phyloP scores from a whole-genome alignment of 2,888 invertebrate genomes.

The Ormia ochracea region DNA sequence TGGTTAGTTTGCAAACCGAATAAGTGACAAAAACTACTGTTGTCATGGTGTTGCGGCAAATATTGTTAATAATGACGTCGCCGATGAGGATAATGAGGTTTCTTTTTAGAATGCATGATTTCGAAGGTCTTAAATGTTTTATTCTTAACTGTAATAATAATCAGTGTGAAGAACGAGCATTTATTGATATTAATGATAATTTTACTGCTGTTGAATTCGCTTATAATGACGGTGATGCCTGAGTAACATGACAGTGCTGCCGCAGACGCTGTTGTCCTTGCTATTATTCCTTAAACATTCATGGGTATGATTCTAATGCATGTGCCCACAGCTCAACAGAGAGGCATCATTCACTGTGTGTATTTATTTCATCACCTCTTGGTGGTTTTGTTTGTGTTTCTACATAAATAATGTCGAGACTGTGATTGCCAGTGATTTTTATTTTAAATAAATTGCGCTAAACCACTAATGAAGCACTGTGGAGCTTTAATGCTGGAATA shows the following conservation, averaged over 20 bases:
- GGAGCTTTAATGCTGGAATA: not conserved
- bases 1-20: constrained; percentile 55
- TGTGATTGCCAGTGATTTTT: constrained; percentile 7
- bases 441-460: not conserved
- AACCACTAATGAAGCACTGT: constrained; percentile 3
- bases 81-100: constrained; percentile 15
- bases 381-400: constrained; percentile 37
- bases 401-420: constrained; percentile 14
- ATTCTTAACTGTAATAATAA: not conserved
- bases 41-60: constrained; percentile 20
- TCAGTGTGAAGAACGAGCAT: constrained; percentile 11
- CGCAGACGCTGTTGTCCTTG: constrained; percentile 23
- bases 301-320: constrained; percentile 1
- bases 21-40: constrained; percentile 53
- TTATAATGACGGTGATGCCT: constrained; percentile 31
- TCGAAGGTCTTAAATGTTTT: not conserved
- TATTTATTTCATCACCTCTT: constrained; percentile 48
- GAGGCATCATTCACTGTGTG: not conserved
- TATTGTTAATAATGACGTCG: constrained; percentile 12
- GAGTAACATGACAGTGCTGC: constrained; percentile 35
- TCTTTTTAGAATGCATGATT: not conserved
- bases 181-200: constrained; percentile 22
- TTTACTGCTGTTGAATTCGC: not conserved
- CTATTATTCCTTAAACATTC: not conserved
- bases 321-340: not conserved